Conservation (phyloP, 2,113 vertebrate species). For the Tautogolabrus adspersus region DNA sequence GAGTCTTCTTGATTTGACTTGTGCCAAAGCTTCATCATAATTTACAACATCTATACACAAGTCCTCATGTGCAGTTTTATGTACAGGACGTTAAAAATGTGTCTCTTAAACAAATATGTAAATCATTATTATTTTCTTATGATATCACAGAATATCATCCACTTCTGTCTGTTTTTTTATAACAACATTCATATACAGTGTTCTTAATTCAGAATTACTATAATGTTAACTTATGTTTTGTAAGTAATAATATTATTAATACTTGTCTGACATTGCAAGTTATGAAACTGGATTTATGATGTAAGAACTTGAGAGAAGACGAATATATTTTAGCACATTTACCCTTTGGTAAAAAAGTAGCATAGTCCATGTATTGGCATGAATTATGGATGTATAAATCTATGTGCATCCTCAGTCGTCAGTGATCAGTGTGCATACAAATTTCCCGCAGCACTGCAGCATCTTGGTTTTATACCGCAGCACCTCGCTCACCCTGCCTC, state of each 20-base stretch:
- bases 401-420: conserved; percentile 57
- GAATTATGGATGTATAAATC: conserved; percentile 61
- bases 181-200: conserved; percentile 52
- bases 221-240: conserved; percentile 39
- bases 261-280: conserved; percentile 37
- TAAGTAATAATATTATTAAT: conserved; percentile 37
- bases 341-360: conserved; percentile 51
- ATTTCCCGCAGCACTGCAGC: conserved; percentile 77
- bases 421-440: conserved; percentile 60
- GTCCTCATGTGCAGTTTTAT: conserved; percentile 51
- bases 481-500: conserved; percentile 51
- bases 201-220: conserved; percentile 45
- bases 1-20: conserved; percentile 58
- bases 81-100: conserved; percentile 61
- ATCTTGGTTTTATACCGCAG: conserved; percentile 66
- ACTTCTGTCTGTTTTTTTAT: conserved; percentile 9
- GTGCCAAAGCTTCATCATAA: conserved; percentile 64
- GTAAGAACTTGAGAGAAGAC: conserved; percentile 59
- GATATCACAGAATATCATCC: conserved; percentile 58
- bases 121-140: conserved; percentile 49
- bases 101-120: conserved; percentile 65
- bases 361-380: conserved; percentile 33
- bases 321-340: conserved; percentile 45
- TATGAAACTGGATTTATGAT: conserved; percentile 57
- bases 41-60: conserved; percentile 47